Percentiles rank a stretch among this genome's conserved stretches.
phyloP scores from a whole-genome alignment of 2,797 vertebrate species.

The Sus cebifrons region DNA sequence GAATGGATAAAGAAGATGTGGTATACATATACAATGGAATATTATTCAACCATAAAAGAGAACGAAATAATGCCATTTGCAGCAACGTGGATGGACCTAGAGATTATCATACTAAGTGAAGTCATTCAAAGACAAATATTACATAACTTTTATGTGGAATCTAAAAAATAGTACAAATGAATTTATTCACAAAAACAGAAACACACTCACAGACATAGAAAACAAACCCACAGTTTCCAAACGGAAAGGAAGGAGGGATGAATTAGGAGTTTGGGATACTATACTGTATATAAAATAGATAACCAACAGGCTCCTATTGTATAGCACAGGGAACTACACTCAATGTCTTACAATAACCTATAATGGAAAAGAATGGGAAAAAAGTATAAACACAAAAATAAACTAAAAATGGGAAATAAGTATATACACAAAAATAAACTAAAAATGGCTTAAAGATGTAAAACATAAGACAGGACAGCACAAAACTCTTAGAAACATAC shows the following conservation, averaged over 20 bases:
- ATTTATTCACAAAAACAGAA: not conserved
- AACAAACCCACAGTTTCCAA: not conserved
- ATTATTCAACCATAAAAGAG: not conserved
- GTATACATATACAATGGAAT: not conserved
- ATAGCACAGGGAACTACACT: not conserved
- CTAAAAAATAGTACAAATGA: not conserved
- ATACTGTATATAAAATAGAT: not conserved
- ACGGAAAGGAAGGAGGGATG: not conserved
- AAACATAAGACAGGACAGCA: too few species aligned
- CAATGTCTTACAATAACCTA: not conserved
- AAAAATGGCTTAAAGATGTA: too few species aligned
- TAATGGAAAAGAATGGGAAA: not conserved
- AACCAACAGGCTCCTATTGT: not conserved
- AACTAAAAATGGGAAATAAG: not conserved
- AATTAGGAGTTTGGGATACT: not conserved
- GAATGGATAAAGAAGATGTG: too few species aligned
- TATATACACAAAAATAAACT: not conserved
- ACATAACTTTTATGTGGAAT: not conserved
- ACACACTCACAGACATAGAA: not conserved
- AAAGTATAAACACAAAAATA: not conserved
- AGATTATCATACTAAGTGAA: not conserved
- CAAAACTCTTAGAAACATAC: not conserved
- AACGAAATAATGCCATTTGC: not conserved
- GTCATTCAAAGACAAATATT: not conserved
- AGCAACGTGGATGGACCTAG: not conserved